Evolutionary conservation across 1,140 invertebrate genomes (phyloP), one percentile per base, ranked within the genome.

Genomic region (Drosophila ambigua): DNA sequence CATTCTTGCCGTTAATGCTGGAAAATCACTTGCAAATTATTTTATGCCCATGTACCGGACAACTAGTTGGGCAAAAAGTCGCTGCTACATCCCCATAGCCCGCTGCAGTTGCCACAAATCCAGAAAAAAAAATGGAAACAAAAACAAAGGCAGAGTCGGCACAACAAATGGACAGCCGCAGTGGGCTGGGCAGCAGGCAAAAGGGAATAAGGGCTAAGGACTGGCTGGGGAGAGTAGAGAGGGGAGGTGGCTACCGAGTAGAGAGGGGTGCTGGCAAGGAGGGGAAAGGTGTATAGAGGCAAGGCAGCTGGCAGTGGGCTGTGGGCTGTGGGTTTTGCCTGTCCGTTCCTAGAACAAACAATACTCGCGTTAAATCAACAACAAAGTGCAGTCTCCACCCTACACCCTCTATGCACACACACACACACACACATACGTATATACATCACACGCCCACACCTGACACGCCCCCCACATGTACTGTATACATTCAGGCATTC

Each of bases 1-100:
- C 67, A 64, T 65, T 57, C 75, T 71, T 72, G 43, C 39, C 46
- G 74, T 83, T 82, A 83, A 84, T 80, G 77, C 51, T 74, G 81
- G 11, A 52, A 77, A 76, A 84, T 84, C 77, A 79, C 81, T 84
- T 84, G 80, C 60, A 54, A 66, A 80, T 80, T 78, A 79, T 71
- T 71, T 71, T 71, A 71, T 71, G 67, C 67, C 67, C 67, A 69
- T 71, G 51, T 73, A 24, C 23, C 71, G 46, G 39, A 61, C 46
- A 79, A 63, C 62, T 76, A 64, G 61, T 52, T 43, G 35, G 41
- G 20, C 20, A 67, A 48, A 67, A 60, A 44, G 16, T 39, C 15
- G 62, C 35, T 24, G 44, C 44, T 15, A 24, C 28, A 28, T 49
- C 4, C 4, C 31, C 20, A n/a, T 15, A 13, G 4, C 28, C 53